Conservation (phyloP, 2,113 vertebrate genomes). For the Mesoclemmys tuberculata region DNA sequence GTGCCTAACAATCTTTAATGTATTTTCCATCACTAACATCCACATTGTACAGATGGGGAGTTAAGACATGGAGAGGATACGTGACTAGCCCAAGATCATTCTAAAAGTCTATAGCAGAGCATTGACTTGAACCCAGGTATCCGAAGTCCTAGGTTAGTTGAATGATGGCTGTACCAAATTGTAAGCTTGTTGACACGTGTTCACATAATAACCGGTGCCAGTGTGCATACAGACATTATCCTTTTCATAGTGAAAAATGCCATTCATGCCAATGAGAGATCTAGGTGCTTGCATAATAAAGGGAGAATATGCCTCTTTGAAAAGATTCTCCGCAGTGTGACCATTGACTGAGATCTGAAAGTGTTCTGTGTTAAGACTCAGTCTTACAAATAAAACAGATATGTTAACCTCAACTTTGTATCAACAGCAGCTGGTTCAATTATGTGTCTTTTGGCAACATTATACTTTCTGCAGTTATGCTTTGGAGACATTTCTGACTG, state of each 20-base stretch:
- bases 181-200: rapidly evolving
- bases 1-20: not conserved
- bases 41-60: not conserved
- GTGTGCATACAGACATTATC: not conserved
- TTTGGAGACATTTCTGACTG: not conserved
- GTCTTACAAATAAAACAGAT: not conserved
- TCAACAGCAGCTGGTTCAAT: not conserved
- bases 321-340: not conserved
- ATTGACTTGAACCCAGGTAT: not conserved
- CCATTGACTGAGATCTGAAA: not conserved
- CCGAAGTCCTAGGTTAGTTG: not conserved
- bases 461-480: not conserved
- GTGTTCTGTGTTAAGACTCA: not conserved
- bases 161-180: not conserved
- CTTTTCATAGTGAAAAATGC: not conserved
- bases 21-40: not conserved
- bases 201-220: not conserved
- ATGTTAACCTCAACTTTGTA: not conserved
- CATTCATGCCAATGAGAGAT: not conserved
- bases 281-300: not conserved
- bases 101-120: not conserved
- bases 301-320: not conserved
- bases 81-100: not conserved
- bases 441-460: not conserved
- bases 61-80: not conserved